Percentiles rank a stretch among this genome's conserved stretches.
These are phyloP conservation scores for Achroia grisella DNA, from an alignment of 1,140 invertebrate genomes.

Conservation along the genomic window DNA sequence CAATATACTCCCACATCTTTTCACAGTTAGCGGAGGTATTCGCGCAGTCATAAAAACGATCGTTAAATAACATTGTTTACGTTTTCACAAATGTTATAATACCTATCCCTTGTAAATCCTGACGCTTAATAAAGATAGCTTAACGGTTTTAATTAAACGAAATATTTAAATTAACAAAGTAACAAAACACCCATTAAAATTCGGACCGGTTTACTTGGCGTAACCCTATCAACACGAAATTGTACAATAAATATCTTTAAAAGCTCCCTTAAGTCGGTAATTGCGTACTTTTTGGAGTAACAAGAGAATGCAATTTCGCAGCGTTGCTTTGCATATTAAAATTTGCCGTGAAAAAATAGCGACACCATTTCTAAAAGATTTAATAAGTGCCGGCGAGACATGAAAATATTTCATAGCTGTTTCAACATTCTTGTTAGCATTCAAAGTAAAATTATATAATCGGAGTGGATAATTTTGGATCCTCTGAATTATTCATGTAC, in stretches of 20 bases:
- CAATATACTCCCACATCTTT: no score
- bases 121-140: slow-evolving; percentile 29
- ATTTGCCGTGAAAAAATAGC: slow-evolving; percentile 7
- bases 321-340: slow-evolving; percentile 22
- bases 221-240: slow-evolving; percentile 35
- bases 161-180: slow-evolving; percentile 46
- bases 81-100: no score
- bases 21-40: no score
- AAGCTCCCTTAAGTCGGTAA: slow-evolving; percentile 29
- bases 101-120: slow-evolving; percentile 12
- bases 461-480: no score
- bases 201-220: slow-evolving; percentile 18
- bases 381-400: slow-evolving; percentile 12
- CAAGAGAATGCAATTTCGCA: slow-evolving; percentile 40
- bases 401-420: slow-evolving; percentile 11
- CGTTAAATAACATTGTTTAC: no score
- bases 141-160: slow-evolving; percentile 37
- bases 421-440: no score
- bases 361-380: slow-evolving; percentile 9
- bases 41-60: no score
- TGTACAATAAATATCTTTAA: slow-evolving; percentile 50
- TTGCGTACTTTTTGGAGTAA: slow-evolving; percentile 36
- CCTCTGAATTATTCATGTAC: no score
- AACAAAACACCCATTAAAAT: slow-evolving; percentile 46
- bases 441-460: no score